Base-by-base conservation (phyloP, 2,113 vertebrate species). In the Charadrius vociferus region DNA sequence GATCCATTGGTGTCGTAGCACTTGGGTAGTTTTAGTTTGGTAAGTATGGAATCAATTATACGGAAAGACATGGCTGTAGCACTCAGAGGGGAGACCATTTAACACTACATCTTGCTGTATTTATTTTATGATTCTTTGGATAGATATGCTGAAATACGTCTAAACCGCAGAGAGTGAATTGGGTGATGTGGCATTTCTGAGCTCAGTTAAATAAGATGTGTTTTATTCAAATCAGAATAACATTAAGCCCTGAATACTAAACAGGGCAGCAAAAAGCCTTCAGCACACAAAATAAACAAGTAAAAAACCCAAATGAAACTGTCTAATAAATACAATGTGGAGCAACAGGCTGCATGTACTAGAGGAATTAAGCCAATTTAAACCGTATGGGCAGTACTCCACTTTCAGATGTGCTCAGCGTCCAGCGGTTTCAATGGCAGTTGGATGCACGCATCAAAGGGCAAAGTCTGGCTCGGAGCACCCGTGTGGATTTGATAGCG, bases 341-440 rank as follows among this genome's bases (percentile, higher is more conserved):
- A 96, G 79, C 92, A 96, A 88, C 85, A 92, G 86, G 63, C 95
- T 95, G 93, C 97, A 97, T 97, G 78, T 45, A 79, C 58, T 95
- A 50, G 88, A 90, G 84, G 90, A 95, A 98, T 98, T 97, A 97
- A 88, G 89, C 75, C 95, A 95, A 95, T 97, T 95, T 95, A 92
- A 96, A 93, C 41, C 52, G 61, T 80, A 78, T 84, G 85, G 95
- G 92, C 92, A 97, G 73, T 39, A 22, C 82, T 97, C 53, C 65
- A 11, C 93, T 93, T 86, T 93, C 88, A 83, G 86, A 92, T 90
- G 75, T 80, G 92, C 61, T 92, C 10, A 17, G 68, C 23, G 5
- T 96, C 61, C 86, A 88, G 4, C 16, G 3, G 67, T 81, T 91
- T 81, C 75, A 63, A 68, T 70, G 93, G 93, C 84, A 87, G 62